These are phyloP conservation scores for Hassar affinis DNA, from an alignment of 2,113 vertebrate species.

Conservation along the genomic window DNA sequence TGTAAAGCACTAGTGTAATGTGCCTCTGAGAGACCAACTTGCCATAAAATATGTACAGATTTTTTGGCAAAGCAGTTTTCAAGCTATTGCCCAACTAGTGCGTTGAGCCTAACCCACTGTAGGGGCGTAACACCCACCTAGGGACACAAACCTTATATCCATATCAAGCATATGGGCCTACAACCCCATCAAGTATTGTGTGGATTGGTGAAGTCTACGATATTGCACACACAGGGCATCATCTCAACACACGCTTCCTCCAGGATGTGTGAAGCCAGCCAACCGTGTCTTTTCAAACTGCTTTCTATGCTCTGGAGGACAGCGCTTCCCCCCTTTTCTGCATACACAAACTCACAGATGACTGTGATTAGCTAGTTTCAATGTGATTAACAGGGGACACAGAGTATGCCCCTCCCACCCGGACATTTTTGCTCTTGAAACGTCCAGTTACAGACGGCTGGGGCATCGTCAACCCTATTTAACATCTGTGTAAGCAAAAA, in stretches of 20 bases:
- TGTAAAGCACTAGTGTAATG: too few relatives aligned
- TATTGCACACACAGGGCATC: neutral
- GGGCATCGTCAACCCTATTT: neutral
- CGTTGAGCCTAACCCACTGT: too few relatives aligned
- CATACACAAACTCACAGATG: neutral
- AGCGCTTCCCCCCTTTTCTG: neutral
- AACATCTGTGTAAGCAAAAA: neutral
- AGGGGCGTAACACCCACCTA: too few relatives aligned
- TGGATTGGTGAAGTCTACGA: too few relatives aligned
- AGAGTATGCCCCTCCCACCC: neutral
- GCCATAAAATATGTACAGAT: too few relatives aligned
- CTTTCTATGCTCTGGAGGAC: neutral
- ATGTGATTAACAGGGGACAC: neutral
- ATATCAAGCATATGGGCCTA: too few relatives aligned
- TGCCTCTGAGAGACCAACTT: too few relatives aligned
- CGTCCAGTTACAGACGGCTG: neutral
- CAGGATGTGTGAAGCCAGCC: neutral
- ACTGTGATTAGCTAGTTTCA: neutral
- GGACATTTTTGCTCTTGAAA: neutral
- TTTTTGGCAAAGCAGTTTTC: too few relatives aligned
- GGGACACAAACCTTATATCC: too few relatives aligned
- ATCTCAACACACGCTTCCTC: neutral
- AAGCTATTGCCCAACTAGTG: too few relatives aligned
- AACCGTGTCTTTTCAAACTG: neutral
- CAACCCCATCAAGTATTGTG: too few relatives aligned